These are phyloP conservation scores for Rhinichthys klamathensis DNA, from an alignment of 2,113 vertebrate genomes.

Conservation along the genomic window DNA sequence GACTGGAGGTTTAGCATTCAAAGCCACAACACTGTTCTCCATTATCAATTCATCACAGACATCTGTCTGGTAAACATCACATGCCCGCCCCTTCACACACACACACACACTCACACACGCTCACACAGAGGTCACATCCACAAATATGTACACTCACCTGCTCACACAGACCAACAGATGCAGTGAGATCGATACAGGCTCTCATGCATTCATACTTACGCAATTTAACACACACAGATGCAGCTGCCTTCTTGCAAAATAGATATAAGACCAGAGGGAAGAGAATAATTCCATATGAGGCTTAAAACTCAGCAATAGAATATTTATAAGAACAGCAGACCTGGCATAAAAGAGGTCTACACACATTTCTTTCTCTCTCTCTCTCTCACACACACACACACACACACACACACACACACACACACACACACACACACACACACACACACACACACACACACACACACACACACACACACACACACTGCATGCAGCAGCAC, in stretches of 20 bases:
- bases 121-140: constrained; percentile 23
- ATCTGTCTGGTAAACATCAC: constrained; percentile 65
- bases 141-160: constrained; percentile 5
- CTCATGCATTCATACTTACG: not conserved
- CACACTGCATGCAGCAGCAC: constrained; percentile 15
- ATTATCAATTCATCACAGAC: constrained; percentile 67
- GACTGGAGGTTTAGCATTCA: constrained; percentile 60
- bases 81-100: constrained; percentile 26
- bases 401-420: no score
- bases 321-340: not conserved
- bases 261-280: not conserved
- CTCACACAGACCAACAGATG: constrained; percentile 14
- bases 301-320: no score
- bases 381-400: not conserved
- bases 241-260: not conserved
- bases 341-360: no score
- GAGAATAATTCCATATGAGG: no score
- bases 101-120: constrained; percentile 13
- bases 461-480: not conserved
- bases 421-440: no score
- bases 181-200: not conserved
- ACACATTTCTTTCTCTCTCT: not conserved
- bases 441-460: no score
- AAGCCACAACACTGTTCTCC: constrained; percentile 52
- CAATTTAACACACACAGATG: not conserved